Evolutionary conservation across 2,888 invertebrate species (phyloP), one percentile per base, ranked within the genome.

Genomic region (Mesorhabditis belari): DNA sequence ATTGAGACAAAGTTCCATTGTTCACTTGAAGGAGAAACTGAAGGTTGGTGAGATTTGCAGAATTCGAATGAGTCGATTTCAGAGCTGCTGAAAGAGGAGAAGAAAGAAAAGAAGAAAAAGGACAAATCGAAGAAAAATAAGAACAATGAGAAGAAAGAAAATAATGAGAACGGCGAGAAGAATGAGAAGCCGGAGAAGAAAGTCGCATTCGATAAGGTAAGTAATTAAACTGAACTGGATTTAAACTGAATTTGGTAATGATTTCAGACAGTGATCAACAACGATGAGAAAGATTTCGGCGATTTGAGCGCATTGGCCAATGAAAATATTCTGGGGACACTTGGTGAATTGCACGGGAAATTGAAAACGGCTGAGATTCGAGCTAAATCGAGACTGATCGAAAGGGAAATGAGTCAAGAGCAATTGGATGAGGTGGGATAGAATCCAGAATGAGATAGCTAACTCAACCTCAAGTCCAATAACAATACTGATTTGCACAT

Each of bases 281-380:
- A 9, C 44, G 44, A 35, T n/a, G n/a, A 17, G 44, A n/a, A 9
- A 1, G 12, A 17, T n/a, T 9, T 17, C 44, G n/a, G 12, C 12
- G 44, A 35, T n/a, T n/a, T 35, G 44, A 35, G 44, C 44, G n/a
- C 27, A 12, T 35, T 51, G 29, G 24, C 29, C 4, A 58, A 54
- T 51, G 59, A 58, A 27, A 64, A 67, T 52, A 52, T 67, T 28
- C 64, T 64, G 21, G 23, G 57, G 23, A 66, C 61, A 24, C 55
- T 73, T 17, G 73, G 70, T 24, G 66, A 71, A 24, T 55, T 77
- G 1, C 78, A 78, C 57, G 78, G 78, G n/a, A 78, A 77, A 60
- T 63, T 78, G 49, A 75, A 75, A 0, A 77, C 77, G 1, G 78
- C 78, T 19, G 70, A 75, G 54, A 64, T 78, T 19, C 69, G 77